Evolutionary conservation across 2,113 vertebrate genomes (phyloP), one percentile per base, ranked within the genome.

Genomic region (Silurus asotus): DNA sequence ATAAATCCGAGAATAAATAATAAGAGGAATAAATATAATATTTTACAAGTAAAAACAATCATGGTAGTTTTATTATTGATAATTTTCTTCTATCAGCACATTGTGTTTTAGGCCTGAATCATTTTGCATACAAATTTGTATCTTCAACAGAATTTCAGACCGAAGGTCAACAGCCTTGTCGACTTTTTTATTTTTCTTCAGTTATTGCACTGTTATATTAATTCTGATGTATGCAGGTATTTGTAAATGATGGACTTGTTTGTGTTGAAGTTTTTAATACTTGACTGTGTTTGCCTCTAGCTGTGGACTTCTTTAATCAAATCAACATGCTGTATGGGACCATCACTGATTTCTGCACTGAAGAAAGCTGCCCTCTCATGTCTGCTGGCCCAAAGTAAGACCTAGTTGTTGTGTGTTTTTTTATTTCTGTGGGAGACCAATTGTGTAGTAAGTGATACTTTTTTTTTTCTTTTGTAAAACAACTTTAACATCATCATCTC

Each of bases 301-400:
- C 96, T 90, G 96, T 96, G 0, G 96, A 97, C 92, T 97, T 97
- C 93, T 97, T 97, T 94, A 96, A 97, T 91, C 96, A 97, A 94
- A 96, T 97, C 92, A 97, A 97, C 62, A 96, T 97, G 96, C 95
- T 97, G 45, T 96, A 96, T 37, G 96, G 96, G 77, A 96, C 96
- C 86, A 96, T 97, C 75, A 97, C 96, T 0, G 96, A 97, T 87
- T 97, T 96, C 93, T 97, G 96, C 91, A 96, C 95, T 0, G 96
- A 96, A 87, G 96, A 97, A 91, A 96, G 94, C 89, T 97, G 96
- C 90, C 93, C 96, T 0, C 93, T 97, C 64, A 96, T 97, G 96
- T 97, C 96, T 88, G 96, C 96, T 82, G 96, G 96, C 56, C 96
- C 96, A 17, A 97, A 96, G 96, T 97, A 95, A 95, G 95, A 82